Base-by-base conservation (phyloP, 2,888 invertebrate species). In the Agriopis aurantiaria region DNA sequence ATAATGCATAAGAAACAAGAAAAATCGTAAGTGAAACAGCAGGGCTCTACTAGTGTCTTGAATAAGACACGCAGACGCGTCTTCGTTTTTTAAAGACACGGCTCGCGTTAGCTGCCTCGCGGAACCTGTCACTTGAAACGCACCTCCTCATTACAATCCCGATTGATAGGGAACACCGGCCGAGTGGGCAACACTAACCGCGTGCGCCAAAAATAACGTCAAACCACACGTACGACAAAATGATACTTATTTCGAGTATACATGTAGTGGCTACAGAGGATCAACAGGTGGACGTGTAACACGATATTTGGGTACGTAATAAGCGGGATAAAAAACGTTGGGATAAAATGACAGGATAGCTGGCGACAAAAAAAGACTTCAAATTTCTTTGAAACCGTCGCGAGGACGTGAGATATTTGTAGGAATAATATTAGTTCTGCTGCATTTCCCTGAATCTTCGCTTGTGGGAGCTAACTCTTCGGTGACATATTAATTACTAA, bases 361-460 rank as follows among this genome's bases (percentile, higher is more conserved):
- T 75, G 79, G 82, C 76, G 77, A 83, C 82, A 86, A 88, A 89
- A n/a, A 83, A 82, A 85, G 80, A 75, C 8, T 72, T 72, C 66
- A 10, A 55, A 57, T 75, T 79, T 93, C 92, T 91, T 75, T 68
- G 93, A 93, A 93, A 75, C 80, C 76, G 85, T 88, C 78, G 86
- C 87, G 80, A 68, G 80, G 78, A 86, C 87, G 90, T 89, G 91
- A 88, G 88, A 89, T 88, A 89, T 91, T 91, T 91, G 90, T 86
- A 79, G 85, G 86, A 90, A 92, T 91, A 92, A 92, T 91, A 91
- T 92, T 91, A 90, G 91, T 87, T 84, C 75, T 82, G 82, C 43
- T 76, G 83, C 82, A 76, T 83, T 92, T 92, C 92, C 85, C 77
- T 87, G 92, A 92, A 92, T 63, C 78, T 82, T 72, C 76, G 79